phyloP scores from a whole-genome alignment of 2,113 vertebrate genomes.

The Isichthys henryi region DNA sequence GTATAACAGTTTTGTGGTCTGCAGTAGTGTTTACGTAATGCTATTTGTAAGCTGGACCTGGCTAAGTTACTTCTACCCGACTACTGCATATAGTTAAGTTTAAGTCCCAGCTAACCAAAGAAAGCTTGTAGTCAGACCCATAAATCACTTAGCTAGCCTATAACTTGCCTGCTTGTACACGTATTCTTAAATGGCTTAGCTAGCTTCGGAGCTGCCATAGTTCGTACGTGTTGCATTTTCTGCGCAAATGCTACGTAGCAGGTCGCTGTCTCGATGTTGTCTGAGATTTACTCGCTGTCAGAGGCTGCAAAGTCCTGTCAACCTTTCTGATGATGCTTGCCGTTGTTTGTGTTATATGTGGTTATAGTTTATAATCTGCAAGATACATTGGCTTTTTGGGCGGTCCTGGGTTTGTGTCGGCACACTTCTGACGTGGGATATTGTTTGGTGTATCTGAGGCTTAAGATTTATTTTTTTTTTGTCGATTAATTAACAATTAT shows the following conservation, averaged over 20 bases:
- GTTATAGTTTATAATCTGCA: background rate
- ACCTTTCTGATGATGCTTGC: background rate
- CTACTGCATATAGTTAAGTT: background rate
- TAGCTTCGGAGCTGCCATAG: background rate
- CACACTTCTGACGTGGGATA: background rate
- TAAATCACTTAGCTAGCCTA: background rate
- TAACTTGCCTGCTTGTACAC: background rate
- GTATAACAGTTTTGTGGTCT: background rate
- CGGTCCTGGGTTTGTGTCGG: background rate
- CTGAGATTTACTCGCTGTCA: background rate
- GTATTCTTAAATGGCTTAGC: background rate
- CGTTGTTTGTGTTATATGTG: background rate
- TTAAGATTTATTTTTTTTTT: background rate
- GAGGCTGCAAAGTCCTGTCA: background rate
- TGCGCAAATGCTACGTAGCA: background rate
- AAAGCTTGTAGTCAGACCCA: background rate
- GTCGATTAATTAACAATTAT: background rate
- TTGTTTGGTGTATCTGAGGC: background rate
- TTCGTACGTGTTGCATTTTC: conserved; percentile 1
- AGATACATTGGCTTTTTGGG: background rate
- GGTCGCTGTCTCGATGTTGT: background rate
- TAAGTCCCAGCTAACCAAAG: background rate
- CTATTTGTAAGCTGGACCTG: background rate
- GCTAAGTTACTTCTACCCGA: background rate
- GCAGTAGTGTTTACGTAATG: background rate